Evolutionary conservation across 2,888 invertebrate genomes (phyloP).

Genomic region (Serrognathus titanus): DNA sequence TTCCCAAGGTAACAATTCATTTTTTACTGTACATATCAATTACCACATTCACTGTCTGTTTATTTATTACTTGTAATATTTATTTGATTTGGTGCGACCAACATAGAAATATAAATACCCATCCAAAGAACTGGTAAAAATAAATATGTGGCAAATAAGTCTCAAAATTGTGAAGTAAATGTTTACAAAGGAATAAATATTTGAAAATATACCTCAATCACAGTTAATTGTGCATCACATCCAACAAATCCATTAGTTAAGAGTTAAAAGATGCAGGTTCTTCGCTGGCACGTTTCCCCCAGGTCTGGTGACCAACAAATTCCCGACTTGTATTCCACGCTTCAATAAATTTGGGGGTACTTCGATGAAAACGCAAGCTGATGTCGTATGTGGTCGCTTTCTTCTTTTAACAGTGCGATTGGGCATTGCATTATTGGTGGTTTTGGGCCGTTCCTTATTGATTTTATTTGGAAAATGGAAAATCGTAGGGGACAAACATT

Average conservation of each 20-base stretch:
- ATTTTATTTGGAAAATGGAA: constrained; percentile 28
- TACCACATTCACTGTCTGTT: too few species aligned
- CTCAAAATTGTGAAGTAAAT: too few species aligned
- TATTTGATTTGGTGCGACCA: background rate
- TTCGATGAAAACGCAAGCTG: constrained; percentile 42
- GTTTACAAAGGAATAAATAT: too few species aligned
- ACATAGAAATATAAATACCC: background rate
- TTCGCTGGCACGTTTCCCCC: constrained; percentile 25
- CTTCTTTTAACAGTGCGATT: constrained; percentile 30
- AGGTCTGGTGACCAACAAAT: constrained; percentile 35
- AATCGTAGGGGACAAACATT: constrained; percentile 27
- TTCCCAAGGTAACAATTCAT: too few species aligned
- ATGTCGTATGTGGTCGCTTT: constrained; percentile 36
- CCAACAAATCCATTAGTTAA: background rate
- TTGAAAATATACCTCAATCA: too few species aligned
- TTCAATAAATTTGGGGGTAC: constrained; percentile 36
- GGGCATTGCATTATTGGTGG: constrained; percentile 35
- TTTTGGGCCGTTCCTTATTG: constrained; percentile 37
- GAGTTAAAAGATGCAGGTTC: constrained; percentile 33
- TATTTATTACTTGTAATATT: background rate
- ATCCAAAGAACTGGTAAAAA: too few species aligned
- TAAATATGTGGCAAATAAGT: too few species aligned
- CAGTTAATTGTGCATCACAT: too few species aligned
- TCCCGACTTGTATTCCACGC: constrained; percentile 38
- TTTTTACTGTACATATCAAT: too few species aligned